Evolutionary conservation across 2,888 invertebrate genomes (phyloP).

Genomic region (Heliconius ismenius): DNA sequence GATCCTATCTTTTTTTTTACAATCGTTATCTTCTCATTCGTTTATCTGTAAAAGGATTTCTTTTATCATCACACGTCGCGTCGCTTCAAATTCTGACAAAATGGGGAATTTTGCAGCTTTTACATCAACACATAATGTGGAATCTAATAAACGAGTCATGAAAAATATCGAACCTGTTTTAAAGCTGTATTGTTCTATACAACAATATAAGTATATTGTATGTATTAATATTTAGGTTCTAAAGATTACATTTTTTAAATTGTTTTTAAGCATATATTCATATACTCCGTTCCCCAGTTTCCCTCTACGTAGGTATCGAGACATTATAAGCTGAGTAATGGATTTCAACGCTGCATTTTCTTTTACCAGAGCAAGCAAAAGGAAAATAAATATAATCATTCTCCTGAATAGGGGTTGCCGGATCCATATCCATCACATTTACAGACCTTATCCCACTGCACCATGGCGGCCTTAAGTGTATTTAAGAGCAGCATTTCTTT

Average conservation of each 20-base stretch:
- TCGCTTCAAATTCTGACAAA: background rate
- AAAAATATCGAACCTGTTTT: background rate
- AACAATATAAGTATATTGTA: background rate
- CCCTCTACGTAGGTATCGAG: too few relatives aligned
- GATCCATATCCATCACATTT: background rate
- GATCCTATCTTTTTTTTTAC: background rate
- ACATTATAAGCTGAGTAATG: too few relatives aligned
- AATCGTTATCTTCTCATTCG: background rate
- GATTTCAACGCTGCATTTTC: too few relatives aligned
- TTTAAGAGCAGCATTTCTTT: background rate
- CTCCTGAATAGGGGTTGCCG: background rate
- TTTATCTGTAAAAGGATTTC: background rate
- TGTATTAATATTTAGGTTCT: background rate
- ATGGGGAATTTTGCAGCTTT: background rate
- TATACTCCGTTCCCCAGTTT: too few relatives aligned
- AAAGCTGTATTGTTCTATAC: background rate
- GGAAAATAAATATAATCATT: background rate
- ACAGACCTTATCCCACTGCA: background rate
- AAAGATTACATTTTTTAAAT: too few relatives aligned
- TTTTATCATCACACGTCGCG: background rate
- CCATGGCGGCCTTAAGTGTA: background rate
- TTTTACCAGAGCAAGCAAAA: background rate
- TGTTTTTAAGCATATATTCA: too few relatives aligned
- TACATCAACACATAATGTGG: background rate
- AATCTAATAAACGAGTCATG: background rate